phyloP scores from a whole-genome alignment of 2,888 invertebrate genomes.

The Tipula unca region DNA sequence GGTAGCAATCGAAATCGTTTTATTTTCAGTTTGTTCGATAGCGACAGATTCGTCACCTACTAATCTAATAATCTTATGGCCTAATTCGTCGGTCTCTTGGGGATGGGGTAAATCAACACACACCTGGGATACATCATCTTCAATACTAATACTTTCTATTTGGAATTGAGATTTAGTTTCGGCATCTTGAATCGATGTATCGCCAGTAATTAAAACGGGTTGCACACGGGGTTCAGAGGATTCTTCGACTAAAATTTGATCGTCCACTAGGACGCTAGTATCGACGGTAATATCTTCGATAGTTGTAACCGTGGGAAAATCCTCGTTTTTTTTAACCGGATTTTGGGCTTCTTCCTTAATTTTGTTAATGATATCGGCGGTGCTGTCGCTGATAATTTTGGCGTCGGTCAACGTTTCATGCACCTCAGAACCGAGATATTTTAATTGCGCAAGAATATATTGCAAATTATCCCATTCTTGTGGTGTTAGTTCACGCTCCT shows the following conservation, averaged over 20 bases:
- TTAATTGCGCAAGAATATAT: conserved; percentile 45
- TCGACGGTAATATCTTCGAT: conserved; percentile 9
- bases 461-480: conserved; percentile 41
- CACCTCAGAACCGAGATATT: conserved; percentile 47
- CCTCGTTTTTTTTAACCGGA: conserved; percentile 39
- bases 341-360: conserved; percentile 41
- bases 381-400: conserved; percentile 26
- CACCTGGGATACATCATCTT: background rate
- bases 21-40: background rate
- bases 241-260: background rate
- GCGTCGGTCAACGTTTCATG: conserved; percentile 42
- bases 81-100: background rate
- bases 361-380: conserved; percentile 25
- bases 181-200: background rate
- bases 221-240: background rate
- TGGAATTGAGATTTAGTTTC: background rate
- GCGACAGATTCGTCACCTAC: background rate
- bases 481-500: conserved; percentile 42
- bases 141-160: background rate
- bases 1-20: background rate
- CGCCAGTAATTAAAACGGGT: background rate
- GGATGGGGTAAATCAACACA: background rate
- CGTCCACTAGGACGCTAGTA: background rate
- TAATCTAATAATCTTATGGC: background rate
- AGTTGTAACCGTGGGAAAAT: conserved; percentile 20